Base-by-base conservation (phyloP, 2,888 invertebrate species). In the Crossocerus cetratus region DNA sequence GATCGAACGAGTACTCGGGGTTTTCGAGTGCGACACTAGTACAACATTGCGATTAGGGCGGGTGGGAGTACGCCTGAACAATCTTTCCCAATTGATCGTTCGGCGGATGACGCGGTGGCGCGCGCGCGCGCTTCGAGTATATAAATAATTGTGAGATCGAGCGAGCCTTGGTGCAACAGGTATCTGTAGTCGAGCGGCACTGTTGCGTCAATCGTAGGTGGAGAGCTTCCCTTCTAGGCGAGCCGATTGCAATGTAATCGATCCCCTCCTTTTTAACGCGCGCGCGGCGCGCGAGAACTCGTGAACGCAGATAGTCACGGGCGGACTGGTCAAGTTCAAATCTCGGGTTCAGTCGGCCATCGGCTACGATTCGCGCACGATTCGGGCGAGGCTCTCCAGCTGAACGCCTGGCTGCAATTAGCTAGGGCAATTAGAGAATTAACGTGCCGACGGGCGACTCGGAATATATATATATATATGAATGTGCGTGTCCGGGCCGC, bases 241-340 rank as follows among this genome's bases (percentile, higher is more conserved):
- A 65, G 55, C 22, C 64, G 64, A 76, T 76, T 72, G 69, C 60
- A 72, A 67, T 78, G 77, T 60, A 72, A 78, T 77, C 65, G 67
- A 78, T 74, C 77, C 78, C 78, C 78, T 58, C 74, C 72, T 74
- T 72, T 53, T 65, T 64, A 49, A 59, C 32, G 69, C 32, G 65
- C 61, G 69, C n/a, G n/a, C n/a, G n/a, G n/a, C n/a, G n/a, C n/a
- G n/a, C n/a, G n/a, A n/a, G 74, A 77, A 65, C 69, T 67, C 65
- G 54, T 4, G 73, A 70, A 72, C 16, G n/a, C 68, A 72, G 72
- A 67, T 76, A 57, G 77, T 72, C 69, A 59, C 16, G 69, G 72
- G 71, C 65, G 80, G 83, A 82, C 79, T 83, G 85, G 83, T 87
- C 86, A 86, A 86, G 86, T 86, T 87, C 85, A 86, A 86, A 85